These are phyloP conservation scores for Rafetus swinhoei DNA, from an alignment of 2,113 vertebrate genomes.

Conservation along the genomic window DNA sequence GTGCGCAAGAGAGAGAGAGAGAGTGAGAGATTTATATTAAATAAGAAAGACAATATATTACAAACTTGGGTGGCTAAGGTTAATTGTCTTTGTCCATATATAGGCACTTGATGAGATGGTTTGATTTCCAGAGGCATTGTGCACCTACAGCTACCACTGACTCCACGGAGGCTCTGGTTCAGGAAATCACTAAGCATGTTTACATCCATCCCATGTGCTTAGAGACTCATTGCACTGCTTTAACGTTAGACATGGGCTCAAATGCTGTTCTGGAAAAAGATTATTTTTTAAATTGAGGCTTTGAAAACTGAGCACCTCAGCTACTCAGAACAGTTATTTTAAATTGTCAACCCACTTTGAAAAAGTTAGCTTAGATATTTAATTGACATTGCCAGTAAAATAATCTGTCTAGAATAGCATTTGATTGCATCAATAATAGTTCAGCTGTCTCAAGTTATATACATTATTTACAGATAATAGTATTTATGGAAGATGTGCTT, in stretches of 20 bases:
- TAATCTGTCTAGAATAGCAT: background rate
- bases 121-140: conserved; percentile 14
- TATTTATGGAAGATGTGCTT: background rate
- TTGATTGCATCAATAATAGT: background rate
- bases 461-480: background rate
- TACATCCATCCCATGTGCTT: background rate
- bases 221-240: background rate
- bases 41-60: background rate
- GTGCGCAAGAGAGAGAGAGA: too few relatives aligned
- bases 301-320: background rate
- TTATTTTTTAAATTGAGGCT: background rate
- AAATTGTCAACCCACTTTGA: background rate
- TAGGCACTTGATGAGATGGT: background rate
- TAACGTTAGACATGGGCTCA: background rate
- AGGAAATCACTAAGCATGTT: background rate
- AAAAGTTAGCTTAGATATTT: background rate
- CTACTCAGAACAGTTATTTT: background rate
- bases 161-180: background rate
- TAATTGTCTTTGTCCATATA: accelerated
- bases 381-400: background rate
- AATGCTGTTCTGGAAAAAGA: background rate
- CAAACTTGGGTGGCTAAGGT: background rate
- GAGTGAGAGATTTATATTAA: background rate
- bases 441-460: background rate
- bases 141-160: background rate